Percentiles rank a stretch among this genome's conserved stretches.
These are phyloP conservation scores for Oedothorax gibbosus DNA, from an alignment of 1,140 invertebrate genomes.

Conservation along the genomic window DNA sequence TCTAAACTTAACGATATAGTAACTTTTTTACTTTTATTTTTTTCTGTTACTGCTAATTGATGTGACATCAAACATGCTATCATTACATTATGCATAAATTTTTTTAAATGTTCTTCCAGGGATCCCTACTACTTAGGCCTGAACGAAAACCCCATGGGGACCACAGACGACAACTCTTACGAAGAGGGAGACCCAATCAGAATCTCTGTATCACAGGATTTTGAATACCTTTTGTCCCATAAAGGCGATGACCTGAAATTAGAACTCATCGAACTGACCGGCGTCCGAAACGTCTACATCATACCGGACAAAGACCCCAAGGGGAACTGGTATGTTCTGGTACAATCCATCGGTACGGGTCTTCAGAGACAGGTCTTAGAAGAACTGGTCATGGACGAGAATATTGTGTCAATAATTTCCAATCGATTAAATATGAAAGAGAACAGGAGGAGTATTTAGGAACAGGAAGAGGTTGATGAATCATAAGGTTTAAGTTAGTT, in stretches of 20 bases:
- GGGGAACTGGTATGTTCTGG: slow-evolving; percentile 34
- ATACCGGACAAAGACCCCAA: background rate
- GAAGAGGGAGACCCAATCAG: slow-evolving; percentile 49
- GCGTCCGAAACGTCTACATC: slow-evolving; percentile 30
- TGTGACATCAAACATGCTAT: no score
- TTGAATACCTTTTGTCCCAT: slow-evolving; percentile 14
- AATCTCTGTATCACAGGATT: slow-evolving; percentile 34
- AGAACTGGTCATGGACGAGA: slow-evolving; percentile 44
- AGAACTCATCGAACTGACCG: slow-evolving; percentile 4
- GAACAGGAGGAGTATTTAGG: background rate
- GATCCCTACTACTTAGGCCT: background rate
- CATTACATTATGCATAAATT: no score
- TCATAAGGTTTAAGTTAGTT: background rate
- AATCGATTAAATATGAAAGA: background rate
- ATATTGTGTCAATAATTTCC: background rate
- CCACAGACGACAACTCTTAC: background rate
- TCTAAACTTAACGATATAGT: no score
- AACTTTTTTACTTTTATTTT: no score
- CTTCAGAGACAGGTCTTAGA: slow-evolving; percentile 43
- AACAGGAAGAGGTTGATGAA: background rate
- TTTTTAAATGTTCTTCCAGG: background rate
- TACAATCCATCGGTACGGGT: slow-evolving; percentile 44
- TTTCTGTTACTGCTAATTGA: no score
- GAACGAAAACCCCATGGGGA: background rate
- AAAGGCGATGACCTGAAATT: background rate